Percentiles rank a stretch among this genome's conserved stretches.
phyloP scores from a whole-genome alignment of 2,113 vertebrate genomes.

The Amblyornis subalaris region DNA sequence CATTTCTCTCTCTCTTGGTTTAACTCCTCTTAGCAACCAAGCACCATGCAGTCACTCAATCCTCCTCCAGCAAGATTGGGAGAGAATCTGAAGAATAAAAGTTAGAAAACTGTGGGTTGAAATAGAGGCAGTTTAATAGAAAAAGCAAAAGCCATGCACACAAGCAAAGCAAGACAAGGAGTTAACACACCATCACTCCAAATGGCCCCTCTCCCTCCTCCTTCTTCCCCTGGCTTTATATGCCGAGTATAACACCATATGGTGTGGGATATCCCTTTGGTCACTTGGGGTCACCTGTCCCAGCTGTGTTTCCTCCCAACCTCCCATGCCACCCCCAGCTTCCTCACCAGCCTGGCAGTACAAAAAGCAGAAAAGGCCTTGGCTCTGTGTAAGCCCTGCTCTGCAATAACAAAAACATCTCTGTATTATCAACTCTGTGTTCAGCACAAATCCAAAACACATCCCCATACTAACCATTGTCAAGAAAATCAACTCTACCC shows the following conservation, averaged over 20 bases:
- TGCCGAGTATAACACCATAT: neutral
- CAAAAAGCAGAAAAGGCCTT: neutral
- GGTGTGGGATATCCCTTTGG: neutral
- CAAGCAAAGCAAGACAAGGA: neutral
- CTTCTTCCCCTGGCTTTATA: neutral
- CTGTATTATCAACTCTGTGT: neutral
- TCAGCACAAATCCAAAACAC: neutral
- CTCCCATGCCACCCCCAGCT: rapidly evolving
- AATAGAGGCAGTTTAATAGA: neutral
- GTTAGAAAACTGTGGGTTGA: neutral
- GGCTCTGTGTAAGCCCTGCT: neutral
- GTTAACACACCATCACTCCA: rapidly evolving
- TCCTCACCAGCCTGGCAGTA: neutral
- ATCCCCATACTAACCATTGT: neutral
- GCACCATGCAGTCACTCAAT: neutral
- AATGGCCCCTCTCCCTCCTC: neutral
- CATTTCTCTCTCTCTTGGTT: neutral
- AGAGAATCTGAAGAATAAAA: neutral
- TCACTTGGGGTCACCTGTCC: neutral
- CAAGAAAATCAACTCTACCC: neutral
- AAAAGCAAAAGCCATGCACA: neutral
- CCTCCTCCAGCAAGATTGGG: neutral
- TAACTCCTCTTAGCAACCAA: neutral
- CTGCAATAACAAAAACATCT: neutral
- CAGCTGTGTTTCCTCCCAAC: neutral